phyloP scores from a whole-genome alignment of 2,113 vertebrate genomes.

The Butastur rufipennis region DNA sequence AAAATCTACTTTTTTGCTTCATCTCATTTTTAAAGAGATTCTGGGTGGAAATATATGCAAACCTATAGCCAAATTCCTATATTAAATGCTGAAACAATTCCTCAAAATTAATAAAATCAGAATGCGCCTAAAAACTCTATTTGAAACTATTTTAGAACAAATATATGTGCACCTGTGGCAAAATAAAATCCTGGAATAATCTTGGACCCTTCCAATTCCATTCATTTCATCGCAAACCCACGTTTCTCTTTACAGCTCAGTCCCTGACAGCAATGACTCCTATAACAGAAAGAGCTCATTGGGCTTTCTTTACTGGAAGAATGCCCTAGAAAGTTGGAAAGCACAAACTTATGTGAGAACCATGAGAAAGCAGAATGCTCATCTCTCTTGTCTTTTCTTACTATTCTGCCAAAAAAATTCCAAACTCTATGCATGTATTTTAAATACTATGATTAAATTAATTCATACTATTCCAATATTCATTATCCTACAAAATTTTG shows the following conservation, averaged over 20 bases:
- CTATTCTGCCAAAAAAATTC: not conserved
- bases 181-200: not conserved
- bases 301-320: not conserved
- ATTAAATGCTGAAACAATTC: not conserved
- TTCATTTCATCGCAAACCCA: not conserved
- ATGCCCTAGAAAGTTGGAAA: not conserved
- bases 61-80: not conserved
- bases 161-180: not conserved
- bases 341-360: not conserved
- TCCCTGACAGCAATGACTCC: not conserved
- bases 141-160: not conserved
- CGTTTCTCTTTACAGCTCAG: not conserved
- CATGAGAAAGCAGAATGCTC: not conserved
- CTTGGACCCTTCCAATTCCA: not conserved
- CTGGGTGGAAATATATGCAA: not conserved
- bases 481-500: not conserved
- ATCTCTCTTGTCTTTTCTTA: not conserved
- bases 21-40: not conserved
- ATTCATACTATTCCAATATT: not conserved
- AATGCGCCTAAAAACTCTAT: not conserved
- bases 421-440: not conserved
- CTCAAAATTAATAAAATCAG: not conserved
- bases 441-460: not conserved
- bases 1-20: not conserved
- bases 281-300: not conserved